Base-by-base conservation (phyloP, 2,888 invertebrate species). In the Agriopis leucophaearia region DNA sequence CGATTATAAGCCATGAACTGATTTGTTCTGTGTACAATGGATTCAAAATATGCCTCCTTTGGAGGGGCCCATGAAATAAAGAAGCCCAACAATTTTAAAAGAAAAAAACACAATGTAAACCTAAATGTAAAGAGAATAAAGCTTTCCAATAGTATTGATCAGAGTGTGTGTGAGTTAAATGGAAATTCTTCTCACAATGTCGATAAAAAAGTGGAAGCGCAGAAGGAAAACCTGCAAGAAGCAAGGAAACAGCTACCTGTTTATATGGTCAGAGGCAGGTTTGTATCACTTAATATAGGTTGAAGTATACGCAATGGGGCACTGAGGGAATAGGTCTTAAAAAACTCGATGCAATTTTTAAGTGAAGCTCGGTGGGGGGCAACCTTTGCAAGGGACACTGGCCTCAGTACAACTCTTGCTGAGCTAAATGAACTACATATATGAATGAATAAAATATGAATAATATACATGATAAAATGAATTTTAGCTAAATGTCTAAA, bases 171-270 rank as follows among this genome's bases (percentile, higher is more conserved):
- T 63, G 71, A 72, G 56, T 58, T 60, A 47, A 85, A 85, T 74
- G 82, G 81, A 70, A 70, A 67, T 51, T 59, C 66, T 66, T 66
- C 65, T 55, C 73, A 75, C 64, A 74, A 67, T 44, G 69, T 72
- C 16, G 74, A 76, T n/a, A 74, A 70, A 38, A 66, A 73, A 69
- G 66, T 64, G 15, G 79, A 78, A 62, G 77, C 81, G 59, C 66
- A 71, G 10, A 61, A 64, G 60, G 87, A 88, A 72, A 80, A 87
- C 73, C 66, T 92, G 38, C 85, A 88, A 56, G 90, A 93, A 73
- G 88, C 90, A 50, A 90, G 95, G 35, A 91, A 87, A 76, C 84
- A 86, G 18, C 78, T 95, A 67, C 95, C 95, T n/a, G 95, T 95
- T 0, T 95, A 92, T 73, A 84, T 88, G 74, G 95, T 95, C 13